Conservation (phyloP, 1,140 invertebrate species). For the Globodera rostochiensis region DNA sequence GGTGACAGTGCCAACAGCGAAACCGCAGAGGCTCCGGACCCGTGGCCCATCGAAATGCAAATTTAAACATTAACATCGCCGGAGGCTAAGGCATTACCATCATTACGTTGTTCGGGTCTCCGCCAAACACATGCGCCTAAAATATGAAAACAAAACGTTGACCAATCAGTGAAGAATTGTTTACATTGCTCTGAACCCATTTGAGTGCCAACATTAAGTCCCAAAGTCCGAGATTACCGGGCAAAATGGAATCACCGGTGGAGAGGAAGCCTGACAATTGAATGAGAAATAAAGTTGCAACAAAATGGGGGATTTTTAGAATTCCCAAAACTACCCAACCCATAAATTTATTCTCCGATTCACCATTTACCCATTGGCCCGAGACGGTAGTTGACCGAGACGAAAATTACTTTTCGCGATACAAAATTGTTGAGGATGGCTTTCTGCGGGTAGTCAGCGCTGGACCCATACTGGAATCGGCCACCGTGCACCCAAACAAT, state of each 20-base stretch:
- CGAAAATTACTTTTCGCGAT: conserved; percentile 87
- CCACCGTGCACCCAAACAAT: conserved; percentile 64
- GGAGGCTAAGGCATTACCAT: not conserved
- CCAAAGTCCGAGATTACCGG: conserved; percentile 91
- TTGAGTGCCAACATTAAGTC: conserved; percentile 90
- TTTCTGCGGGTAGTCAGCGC: conserved; percentile 60
- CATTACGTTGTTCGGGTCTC: conserved; percentile 83
- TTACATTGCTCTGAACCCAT: conserved; percentile 75
- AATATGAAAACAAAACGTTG: not conserved
- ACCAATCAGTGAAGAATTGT: not conserved
- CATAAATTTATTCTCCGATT: conserved; percentile 77
- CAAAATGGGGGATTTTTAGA: not conserved
- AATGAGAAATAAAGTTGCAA: not conserved
- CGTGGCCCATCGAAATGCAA: conserved; percentile 80
- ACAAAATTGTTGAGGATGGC: conserved; percentile 69
- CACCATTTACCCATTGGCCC: conserved; percentile 84
- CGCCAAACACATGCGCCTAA: conserved; percentile 81
- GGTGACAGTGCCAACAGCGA: conserved; percentile 89
- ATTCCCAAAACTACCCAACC: conserved; percentile 86
- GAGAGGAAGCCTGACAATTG: conserved; percentile 57
- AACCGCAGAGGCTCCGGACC: conserved; percentile 87
- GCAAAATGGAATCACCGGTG: conserved; percentile 80
- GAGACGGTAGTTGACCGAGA: conserved; percentile 94
- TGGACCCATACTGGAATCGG: conserved; percentile 60
- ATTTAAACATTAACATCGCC: conserved; percentile 68